phyloP scores from a whole-genome alignment of 2,113 vertebrate species.

The Mugil cephalus region DNA sequence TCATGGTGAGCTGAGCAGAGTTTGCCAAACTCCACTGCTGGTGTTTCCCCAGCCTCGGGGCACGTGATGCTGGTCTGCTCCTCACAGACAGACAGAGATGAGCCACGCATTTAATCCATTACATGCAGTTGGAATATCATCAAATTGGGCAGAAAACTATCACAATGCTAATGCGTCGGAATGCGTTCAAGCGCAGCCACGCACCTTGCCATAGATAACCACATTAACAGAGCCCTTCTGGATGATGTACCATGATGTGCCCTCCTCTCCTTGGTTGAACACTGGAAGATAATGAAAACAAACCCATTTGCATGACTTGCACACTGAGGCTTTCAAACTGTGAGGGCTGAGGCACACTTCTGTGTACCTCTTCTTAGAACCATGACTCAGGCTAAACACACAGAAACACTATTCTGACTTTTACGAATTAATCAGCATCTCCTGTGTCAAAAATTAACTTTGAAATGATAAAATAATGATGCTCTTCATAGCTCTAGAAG shows the following conservation, averaged over 20 bases:
- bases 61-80: conserved; percentile 14
- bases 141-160: conserved; percentile 28
- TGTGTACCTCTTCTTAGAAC: background rate
- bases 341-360: too few species aligned
- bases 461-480: too few species aligned
- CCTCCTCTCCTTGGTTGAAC: conserved; percentile 99
- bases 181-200: conserved; percentile 3
- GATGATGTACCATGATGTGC: conserved; percentile 99
- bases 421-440: too few species aligned
- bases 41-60: conserved; percentile 49
- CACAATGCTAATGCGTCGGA: background rate
- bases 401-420: too few species aligned
- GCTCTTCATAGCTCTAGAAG: too few species aligned
- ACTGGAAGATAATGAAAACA: conserved; percentile 82
- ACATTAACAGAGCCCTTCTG: conserved; percentile 99
- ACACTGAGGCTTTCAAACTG: background rate
- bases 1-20: conserved; percentile 54
- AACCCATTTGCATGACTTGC: background rate
- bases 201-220: conserved; percentile 97
- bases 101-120: conserved; percentile 18
- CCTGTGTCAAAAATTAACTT: too few species aligned
- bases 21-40: conserved; percentile 57
- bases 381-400: background rate
- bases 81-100: conserved; percentile 17
- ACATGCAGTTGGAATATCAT: conserved; percentile 10